Percentiles rank a stretch among this genome's conserved stretches.
phyloP scores from a whole-genome alignment of 2,888 invertebrate species.

The Margaritifera margaritifera region DNA sequence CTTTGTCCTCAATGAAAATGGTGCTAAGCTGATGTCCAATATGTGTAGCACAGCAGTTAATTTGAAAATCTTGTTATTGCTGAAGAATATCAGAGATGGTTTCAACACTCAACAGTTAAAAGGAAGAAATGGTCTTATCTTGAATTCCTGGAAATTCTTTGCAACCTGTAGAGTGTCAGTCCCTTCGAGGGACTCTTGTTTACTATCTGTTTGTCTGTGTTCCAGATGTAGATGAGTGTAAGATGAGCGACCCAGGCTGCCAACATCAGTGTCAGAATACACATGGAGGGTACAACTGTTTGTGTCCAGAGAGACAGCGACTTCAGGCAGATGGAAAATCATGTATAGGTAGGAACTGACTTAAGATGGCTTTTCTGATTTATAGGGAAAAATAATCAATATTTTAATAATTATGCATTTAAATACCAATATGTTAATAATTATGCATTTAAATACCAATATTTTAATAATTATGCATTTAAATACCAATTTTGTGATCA shows the following conservation, averaged over 20 bases:
- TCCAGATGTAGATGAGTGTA: slow-evolving; percentile 87
- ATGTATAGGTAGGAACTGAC: slow-evolving; percentile 75
- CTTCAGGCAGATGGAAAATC: slow-evolving; percentile 77
- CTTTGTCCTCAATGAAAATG: too few relatives aligned
- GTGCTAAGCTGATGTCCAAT: too few relatives aligned
- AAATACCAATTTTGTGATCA: too few relatives aligned
- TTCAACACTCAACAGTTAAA: not conserved
- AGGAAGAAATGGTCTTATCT: not conserved
- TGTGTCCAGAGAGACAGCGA: slow-evolving; percentile 81
- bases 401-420: too few relatives aligned
- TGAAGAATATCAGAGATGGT: too few relatives aligned
- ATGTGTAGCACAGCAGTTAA: too few relatives aligned
- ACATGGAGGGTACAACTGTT: slow-evolving; percentile 86
- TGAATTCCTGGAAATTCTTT: not conserved
- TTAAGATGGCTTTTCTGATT: not conserved
- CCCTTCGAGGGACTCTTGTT: not conserved
- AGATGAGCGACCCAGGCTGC: slow-evolving; percentile 79
- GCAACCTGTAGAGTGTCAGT: not conserved
- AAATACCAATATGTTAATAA: too few relatives aligned
- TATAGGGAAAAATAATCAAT: too few relatives aligned
- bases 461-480: too few relatives aligned
- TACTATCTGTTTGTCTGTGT: slow-evolving; percentile 13
- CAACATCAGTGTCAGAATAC: slow-evolving; percentile 89
- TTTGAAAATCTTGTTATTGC: too few relatives aligned
- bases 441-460: too few relatives aligned